Percentiles rank a stretch among this genome's conserved stretches.
These are phyloP conservation scores for Temnopleurus reevesii DNA, from an alignment of 53 echinoderm and acorn worm species.

Conservation along the genomic window DNA sequence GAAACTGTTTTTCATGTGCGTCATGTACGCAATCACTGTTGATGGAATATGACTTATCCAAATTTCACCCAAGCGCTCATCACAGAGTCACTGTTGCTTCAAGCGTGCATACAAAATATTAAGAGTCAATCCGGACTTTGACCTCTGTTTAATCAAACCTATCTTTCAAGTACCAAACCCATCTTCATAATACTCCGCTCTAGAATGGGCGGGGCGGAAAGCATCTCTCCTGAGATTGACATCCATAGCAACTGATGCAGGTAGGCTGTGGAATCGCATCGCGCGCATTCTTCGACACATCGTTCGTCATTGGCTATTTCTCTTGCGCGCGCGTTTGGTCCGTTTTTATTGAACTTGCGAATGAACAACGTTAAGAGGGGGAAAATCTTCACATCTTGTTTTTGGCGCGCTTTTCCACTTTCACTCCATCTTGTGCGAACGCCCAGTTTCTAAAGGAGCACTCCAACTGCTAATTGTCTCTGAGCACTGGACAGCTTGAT, in stretches of 20 bases:
- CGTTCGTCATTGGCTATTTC: background rate
- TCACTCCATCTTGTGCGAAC: slow-evolving; percentile 30
- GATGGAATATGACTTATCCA: too few species aligned
- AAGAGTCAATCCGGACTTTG: slow-evolving; percentile 2
- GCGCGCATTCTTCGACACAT: background rate
- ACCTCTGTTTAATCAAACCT: slow-evolving; percentile 44
- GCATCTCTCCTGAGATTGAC: background rate
- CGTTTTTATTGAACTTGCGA: slow-evolving; percentile 14
- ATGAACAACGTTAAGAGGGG: background rate
- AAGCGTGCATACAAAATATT: background rate
- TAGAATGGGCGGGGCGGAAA: slow-evolving; percentile 14
- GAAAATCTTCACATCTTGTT: slow-evolving; percentile 2
- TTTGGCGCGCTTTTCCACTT: slow-evolving; percentile 11
- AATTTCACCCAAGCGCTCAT: too few species aligned
- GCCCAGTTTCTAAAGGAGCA: slow-evolving; percentile 46
- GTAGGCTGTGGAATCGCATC: slow-evolving; percentile 8
- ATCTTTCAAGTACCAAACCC: slow-evolving; percentile 3
- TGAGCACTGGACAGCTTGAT: slow-evolving; percentile 41
- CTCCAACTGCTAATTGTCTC: slow-evolving; percentile 55
- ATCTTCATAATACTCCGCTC: slow-evolving; percentile 16
- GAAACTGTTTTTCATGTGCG: too few species aligned
- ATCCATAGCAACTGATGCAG: slow-evolving; percentile 4
- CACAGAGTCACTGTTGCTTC: background rate
- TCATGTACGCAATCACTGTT: too few species aligned
- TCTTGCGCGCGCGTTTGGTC: slow-evolving; percentile 36